phyloP scores from a whole-genome alignment of 2,888 invertebrate species.

The Athalia rosae region DNA sequence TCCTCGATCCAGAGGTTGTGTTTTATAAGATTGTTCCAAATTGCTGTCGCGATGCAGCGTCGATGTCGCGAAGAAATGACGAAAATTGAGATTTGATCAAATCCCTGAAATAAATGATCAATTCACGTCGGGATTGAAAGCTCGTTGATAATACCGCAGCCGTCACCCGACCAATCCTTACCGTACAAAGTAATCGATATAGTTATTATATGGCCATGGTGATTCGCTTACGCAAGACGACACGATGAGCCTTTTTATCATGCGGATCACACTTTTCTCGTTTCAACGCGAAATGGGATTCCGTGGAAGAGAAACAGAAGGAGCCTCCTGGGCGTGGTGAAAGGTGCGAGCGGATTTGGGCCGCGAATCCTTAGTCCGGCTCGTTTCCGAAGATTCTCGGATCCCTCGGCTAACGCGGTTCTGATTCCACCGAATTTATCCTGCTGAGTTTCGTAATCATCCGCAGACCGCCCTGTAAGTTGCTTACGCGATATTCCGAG shows the following conservation, averaged over 20 bases:
- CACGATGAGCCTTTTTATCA: slow-evolving; percentile 31
- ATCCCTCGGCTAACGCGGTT: neutral
- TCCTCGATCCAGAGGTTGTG: too few species aligned
- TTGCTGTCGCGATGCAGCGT: too few species aligned
- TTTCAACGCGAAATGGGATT: slow-evolving; percentile 36
- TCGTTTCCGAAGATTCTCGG: neutral
- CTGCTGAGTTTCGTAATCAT: too few species aligned
- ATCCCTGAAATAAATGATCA: too few species aligned
- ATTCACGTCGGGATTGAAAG: neutral
- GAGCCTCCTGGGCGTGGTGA: slow-evolving; percentile 40
- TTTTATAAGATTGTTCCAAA: too few species aligned
- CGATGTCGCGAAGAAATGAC: too few species aligned
- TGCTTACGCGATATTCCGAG: too few species aligned
- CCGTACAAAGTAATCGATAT: slow-evolving; percentile 2
- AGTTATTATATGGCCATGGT: slow-evolving; percentile 32
- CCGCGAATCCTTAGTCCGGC: neutral
- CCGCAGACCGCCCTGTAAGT: too few species aligned
- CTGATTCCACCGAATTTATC: too few species aligned
- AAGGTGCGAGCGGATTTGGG: slow-evolving; percentile 29
- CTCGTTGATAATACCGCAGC: neutral
- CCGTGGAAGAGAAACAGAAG: slow-evolving; percentile 12
- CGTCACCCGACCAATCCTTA: slow-evolving; percentile 5
- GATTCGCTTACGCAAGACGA: slow-evolving; percentile 25
- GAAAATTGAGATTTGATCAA: too few species aligned
- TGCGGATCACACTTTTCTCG: slow-evolving; percentile 22